phyloP scores from a whole-genome alignment of 2,888 invertebrate species.

The Drosophila peninsularis region DNA sequence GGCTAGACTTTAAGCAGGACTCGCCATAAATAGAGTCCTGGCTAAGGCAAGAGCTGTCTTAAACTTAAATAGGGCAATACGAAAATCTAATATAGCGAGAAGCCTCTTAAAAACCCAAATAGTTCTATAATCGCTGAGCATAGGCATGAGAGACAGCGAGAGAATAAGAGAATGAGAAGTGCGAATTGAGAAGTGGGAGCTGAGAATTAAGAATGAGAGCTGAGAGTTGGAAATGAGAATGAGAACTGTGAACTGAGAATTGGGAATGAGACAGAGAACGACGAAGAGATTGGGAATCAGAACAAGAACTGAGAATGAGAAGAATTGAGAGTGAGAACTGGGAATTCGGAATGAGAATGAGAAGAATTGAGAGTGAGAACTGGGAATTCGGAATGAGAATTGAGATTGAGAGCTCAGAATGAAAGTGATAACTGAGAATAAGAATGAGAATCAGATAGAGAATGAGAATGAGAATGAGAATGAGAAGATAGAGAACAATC shows the following conservation, averaged over 20 bases:
- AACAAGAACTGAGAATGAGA: not conserved
- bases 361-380: no score
- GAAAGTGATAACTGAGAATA: not conserved
- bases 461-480: not conserved
- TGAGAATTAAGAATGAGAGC: no score
- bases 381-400: no score
- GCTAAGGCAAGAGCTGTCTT: slow-evolving; percentile 38
- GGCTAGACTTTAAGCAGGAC: slow-evolving; percentile 40
- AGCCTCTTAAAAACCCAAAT: not conserved
- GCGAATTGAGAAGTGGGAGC: no score
- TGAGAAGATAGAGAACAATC: not conserved
- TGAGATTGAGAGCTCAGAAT: not conserved
- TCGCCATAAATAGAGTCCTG: slow-evolving; percentile 58
- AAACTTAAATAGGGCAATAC: not conserved
- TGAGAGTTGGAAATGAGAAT: not conserved
- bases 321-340: not conserved
- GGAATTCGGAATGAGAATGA: no score
- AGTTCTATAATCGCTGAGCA: not conserved
- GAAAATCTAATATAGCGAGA: not conserved
- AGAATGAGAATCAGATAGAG: not conserved
- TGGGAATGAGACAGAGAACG: no score
- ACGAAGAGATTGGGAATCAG: not conserved
- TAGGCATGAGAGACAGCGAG: no score
- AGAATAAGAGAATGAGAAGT: no score
- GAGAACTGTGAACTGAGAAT: not conserved